Base-by-base conservation (phyloP, 2,113 vertebrate genomes). In the Bombycilla garrulus region DNA sequence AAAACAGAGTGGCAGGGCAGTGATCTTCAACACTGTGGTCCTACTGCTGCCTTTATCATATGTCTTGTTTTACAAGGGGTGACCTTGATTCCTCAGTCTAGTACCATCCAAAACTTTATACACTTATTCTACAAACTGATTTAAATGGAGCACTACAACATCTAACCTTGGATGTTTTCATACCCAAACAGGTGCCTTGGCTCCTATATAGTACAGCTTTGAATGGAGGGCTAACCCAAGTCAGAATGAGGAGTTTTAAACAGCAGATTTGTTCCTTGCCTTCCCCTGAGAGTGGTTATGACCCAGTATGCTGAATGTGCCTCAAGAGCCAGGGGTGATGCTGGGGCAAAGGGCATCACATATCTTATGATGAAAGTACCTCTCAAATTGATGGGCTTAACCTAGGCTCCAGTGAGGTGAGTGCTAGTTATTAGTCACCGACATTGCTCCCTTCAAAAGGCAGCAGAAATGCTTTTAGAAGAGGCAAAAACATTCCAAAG, bases 301-400 rank as follows among this genome's bases (percentile, higher is more conserved):
- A 86, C 44, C 19, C 48, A 81, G 20, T 6, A 29, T 15, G 15
- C 42, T 78, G 69, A 50, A 40, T n/a, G n/a, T 56, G 31, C 16
- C 69, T 33, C 38, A 66, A 0, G 3, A 74, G 25, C 21, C 48
- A 33, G 11, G 8, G 20, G 60, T 8, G 45, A 61, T 40, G 45
- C 60, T 31, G 42, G 18, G 38, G 26, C 26, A 85, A 81, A 70
- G 18, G 35, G 8, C 40, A 21, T 56, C 29, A 11, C 26, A 11
- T 15, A 16, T 33, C 23, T 58, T 23, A 64, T 4, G 4, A 25
- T 9, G 9, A 4, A 40, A 0, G 0, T 25, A 51, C 17, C 24
- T 57, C n/a, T 23, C 7, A 53, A 81, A 69, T 0, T 47, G 14
- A 51, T 56, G 45, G 33, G 40, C n/a, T 79, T 76, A 44, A 50